Evolutionary conservation across 2,888 invertebrate species (phyloP), one percentile per base, ranked within the genome.

Genomic region (Leptinotarsa peninsularis): DNA sequence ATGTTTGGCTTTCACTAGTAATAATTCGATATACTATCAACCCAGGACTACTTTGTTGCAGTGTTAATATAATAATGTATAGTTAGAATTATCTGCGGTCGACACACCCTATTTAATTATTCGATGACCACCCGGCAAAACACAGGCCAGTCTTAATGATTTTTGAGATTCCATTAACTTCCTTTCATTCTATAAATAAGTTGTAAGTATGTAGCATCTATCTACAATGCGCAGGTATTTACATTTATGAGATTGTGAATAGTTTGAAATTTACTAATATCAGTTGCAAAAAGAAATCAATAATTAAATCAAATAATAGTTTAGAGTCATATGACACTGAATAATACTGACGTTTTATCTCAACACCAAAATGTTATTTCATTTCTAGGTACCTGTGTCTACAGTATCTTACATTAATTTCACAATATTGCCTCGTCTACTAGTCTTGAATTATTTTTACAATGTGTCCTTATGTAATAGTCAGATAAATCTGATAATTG

Each of bases 261-360:
- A 13, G 4, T 33, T n/a, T 60, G 49, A 76, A 73, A 73, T 76
- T 76, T 73, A 76, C 0, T 43, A 10, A 3, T 43, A 13, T 76
- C 18, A 67, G 54, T 67, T 58, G 43, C 54, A 73, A 73, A 76
- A 73, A 60, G 14, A 56, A 72, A 76, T 76, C 73, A 69, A 67
- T 73, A 73, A 73, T 73, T 76, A 71, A 27, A 23, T 23, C 23
- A 23, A 23, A 23, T 23, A 23, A 23, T 23, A 23, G 23, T 23
- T 23, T 23, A 23, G 23, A 23, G 23, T 23, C 23, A 23, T 23
- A 23, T 23, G 0, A 23, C 23, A 23, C 3, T 23, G 23, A 23
- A 23, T 23, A 23, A 2, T 23, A 23, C 23, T 23, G 23, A 23
- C 2, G 23, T 23, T 23, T 23, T 23, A 23, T 23, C 4, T 4